Conservation (phyloP, 2,888 invertebrate genomes). For the Stomorhina lunata region DNA sequence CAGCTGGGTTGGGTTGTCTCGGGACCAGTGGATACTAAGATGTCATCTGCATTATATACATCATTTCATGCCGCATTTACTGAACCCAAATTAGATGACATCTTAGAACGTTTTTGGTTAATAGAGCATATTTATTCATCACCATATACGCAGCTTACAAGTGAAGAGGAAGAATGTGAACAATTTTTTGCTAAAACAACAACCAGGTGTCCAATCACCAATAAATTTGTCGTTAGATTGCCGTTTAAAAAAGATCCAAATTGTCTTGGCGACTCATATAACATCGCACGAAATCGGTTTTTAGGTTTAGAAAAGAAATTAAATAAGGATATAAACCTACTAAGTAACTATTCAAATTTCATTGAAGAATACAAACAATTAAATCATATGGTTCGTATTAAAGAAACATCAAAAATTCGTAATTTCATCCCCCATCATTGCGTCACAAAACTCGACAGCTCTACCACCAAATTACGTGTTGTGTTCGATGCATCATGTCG, state of each 20-base stretch:
- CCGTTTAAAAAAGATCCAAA: constrained; percentile 38
- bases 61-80: neutral
- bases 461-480: constrained; percentile 45
- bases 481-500: constrained; percentile 51
- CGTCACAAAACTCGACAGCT: constrained; percentile 38
- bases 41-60: neutral
- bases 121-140: constrained; percentile 18
- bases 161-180: constrained; percentile 42
- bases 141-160: neutral
- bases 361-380: constrained; percentile 33
- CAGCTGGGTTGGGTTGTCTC: constrained; percentile 14
- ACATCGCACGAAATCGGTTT: constrained; percentile 29
- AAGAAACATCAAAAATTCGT: neutral
- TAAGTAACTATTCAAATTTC: constrained; percentile 22
- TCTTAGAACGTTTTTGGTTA: constrained; percentile 40
- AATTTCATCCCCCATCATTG: constrained; percentile 54
- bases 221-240: constrained; percentile 35
- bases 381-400: constrained; percentile 33
- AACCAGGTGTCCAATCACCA: neutral
- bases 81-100: neutral
- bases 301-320: constrained; percentile 19
- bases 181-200: constrained; percentile 27
- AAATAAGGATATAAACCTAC: neutral
- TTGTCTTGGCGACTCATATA: constrained; percentile 26
- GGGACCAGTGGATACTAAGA: neutral